Evolutionary conservation across 2,113 vertebrate species (phyloP), one percentile per base, ranked within the genome.

Genomic region (Cephalopholis sonnerati): DNA sequence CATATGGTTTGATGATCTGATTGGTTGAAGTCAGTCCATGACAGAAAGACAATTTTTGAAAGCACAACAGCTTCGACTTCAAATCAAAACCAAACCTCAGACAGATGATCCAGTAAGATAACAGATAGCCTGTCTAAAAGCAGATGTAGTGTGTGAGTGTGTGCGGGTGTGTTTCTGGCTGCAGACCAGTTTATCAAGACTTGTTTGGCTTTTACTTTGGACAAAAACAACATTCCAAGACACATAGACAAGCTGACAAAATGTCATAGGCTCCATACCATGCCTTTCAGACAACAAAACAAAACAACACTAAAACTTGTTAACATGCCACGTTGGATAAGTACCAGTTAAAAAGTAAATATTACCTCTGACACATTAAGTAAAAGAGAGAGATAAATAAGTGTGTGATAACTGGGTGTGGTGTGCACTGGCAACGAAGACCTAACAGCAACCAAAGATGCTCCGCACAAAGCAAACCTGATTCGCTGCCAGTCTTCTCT

Each of bases 401-500:
- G 29, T 57, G 44, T 24, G 22, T 24, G 39, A 32, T 16, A 51
- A 7, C 3, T 69, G 59, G 74, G 64, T 17, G 64, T 63, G 63
- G 69, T n/a, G 25, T 68, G 27, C 5, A 50, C 20, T 39, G 11
- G 9, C 41, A 44, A 44, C 2, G 29, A 61, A 74, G 13, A 53
- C 8, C 20, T 41, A 11, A 51, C 76, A 24, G 13, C 58, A 54
- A 67, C 48, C 12, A 67, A 48, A 70, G 32, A 68, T 36, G 29
- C 20, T 44, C 5, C 15, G 0, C 22, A 2, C 25, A 50, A 76
- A 62, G n/a, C 7, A 53, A 69, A 57, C 66, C 61, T 59, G 53
- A 76, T 15, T 25, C 4, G 1, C 51, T 64, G 54, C 74, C 84
- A 81, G 16, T 58, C 59, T 36, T 57, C 1, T 53, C 54, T 89